A percentile compares a stretch with the other conserved stretches of the same genome.
phyloP scores from a whole-genome alignment of 2,113 vertebrate genomes.

The Hemichromis elongatus region DNA sequence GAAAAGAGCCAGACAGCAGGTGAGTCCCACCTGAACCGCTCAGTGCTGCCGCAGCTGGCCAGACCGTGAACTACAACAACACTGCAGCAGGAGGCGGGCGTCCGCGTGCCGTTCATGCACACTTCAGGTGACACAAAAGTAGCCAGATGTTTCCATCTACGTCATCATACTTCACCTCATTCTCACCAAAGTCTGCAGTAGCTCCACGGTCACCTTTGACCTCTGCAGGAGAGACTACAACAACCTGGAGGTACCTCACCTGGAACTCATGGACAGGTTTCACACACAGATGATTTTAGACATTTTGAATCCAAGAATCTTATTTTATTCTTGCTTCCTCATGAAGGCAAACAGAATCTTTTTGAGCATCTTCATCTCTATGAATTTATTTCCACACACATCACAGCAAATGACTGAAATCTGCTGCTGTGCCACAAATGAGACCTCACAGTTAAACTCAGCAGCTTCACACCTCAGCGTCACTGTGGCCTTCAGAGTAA shows the following conservation, averaged over 20 bases:
- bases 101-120: not conserved
- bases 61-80: not conserved
- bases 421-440: not conserved
- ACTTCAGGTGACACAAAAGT: not conserved
- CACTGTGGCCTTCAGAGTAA: not conserved
- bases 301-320: not conserved
- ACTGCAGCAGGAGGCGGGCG: not conserved
- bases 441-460: not conserved
- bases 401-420: not conserved
- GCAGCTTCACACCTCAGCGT: fast-evolving
- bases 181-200: not conserved
- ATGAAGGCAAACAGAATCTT: not conserved
- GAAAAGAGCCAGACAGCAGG: not conserved
- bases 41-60: constrained; percentile 6
- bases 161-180: not conserved
- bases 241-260: not conserved
- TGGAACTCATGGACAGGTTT: not conserved
- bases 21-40: not conserved
- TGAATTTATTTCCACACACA: fast-evolving
- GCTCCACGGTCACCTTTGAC: not conserved
- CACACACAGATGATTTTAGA: not conserved
- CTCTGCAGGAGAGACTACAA: not conserved
- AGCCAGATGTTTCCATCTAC: not conserved
- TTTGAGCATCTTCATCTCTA: not conserved
- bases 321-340: not conserved